These are phyloP conservation scores for Rhinoraja longicauda DNA, from an alignment of 2,797 vertebrate species.

Conservation along the genomic window DNA sequence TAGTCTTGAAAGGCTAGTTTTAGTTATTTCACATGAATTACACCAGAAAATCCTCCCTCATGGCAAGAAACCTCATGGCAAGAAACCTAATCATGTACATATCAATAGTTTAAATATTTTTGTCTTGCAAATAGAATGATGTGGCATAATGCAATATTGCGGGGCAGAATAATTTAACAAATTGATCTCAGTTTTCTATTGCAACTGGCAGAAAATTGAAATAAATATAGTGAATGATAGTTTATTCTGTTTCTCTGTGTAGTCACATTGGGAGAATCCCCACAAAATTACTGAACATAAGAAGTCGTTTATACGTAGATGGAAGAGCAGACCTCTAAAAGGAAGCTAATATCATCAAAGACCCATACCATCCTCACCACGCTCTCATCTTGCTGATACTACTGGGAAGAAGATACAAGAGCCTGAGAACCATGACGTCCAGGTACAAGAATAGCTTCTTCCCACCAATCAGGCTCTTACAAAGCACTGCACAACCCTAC, in stretches of 20 bases:
- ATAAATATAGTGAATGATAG: background rate
- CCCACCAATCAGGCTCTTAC: no score
- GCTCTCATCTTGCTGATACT: no score
- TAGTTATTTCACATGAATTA: background rate
- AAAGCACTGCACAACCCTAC: no score
- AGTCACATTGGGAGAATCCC: background rate
- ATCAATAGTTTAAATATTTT: background rate
- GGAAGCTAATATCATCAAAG: no score
- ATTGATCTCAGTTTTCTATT: background rate
- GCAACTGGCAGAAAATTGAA: background rate
- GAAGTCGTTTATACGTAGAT: no score
- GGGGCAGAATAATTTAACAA: background rate
- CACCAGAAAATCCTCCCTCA: background rate
- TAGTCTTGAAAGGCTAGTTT: background rate
- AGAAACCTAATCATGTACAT: background rate
- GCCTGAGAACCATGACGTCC: no score
- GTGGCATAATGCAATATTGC: no score
- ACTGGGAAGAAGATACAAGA: no score
- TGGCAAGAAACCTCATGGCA: background rate
- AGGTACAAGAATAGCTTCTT: no score
- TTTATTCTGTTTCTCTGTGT: background rate
- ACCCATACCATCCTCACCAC: no score
- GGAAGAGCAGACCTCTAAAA: no score
- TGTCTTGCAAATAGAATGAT: background rate
- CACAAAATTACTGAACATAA: background rate